Conservation (phyloP, 2,888 invertebrate species). For the Sussaba pulchella region DNA sequence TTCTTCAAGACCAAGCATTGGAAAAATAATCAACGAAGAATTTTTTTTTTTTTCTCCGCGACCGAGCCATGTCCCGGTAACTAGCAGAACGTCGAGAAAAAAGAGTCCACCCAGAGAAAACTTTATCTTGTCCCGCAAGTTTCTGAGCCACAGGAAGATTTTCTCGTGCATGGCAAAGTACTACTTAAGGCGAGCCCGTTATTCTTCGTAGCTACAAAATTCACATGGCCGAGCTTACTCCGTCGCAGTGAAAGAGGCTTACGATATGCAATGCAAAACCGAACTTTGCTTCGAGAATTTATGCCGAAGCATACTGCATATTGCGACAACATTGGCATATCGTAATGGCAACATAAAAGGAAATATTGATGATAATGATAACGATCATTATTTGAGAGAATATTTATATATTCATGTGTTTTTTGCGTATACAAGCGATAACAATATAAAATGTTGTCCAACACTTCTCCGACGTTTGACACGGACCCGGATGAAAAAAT, state of each 20-base stretch:
- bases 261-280: slow-evolving; percentile 1
- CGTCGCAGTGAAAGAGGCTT: slow-evolving; percentile 41
- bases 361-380: no score
- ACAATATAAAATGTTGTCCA: no score
- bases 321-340: neutral
- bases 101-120: no score
- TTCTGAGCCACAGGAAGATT: slow-evolving; percentile 31
- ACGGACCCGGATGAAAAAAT: neutral
- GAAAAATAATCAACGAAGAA: neutral
- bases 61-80: no score
- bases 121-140: slow-evolving; percentile 11
- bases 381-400: no score
- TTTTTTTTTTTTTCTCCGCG: neutral
- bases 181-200: slow-evolving; percentile 46
- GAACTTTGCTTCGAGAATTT: neutral
- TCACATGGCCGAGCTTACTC: slow-evolving; percentile 36
- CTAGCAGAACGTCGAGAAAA: no score
- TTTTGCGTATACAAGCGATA: no score
- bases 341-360: neutral
- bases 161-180: slow-evolving; percentile 19
- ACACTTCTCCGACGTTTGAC: no score
- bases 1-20: neutral
- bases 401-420: no score
- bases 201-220: slow-evolving; percentile 45
- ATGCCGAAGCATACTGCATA: neutral